Base-by-base conservation (phyloP, 35 echinoderm and acorn worm species). In the Diadema setosum region DNA sequence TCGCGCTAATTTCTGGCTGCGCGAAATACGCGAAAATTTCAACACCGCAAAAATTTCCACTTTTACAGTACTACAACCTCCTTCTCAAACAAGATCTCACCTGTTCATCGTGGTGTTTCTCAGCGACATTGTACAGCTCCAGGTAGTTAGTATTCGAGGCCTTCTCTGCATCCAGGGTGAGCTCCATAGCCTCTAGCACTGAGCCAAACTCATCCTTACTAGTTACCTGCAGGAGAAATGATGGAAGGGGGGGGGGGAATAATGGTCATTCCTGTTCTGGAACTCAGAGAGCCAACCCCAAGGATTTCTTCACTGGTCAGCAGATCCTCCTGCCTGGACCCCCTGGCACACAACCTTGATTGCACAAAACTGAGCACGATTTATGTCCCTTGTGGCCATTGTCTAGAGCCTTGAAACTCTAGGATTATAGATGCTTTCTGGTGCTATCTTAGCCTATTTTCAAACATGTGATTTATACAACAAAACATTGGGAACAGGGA, bases 121-220 rank as follows among this genome's bases (percentile, higher is more conserved):
- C 34, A 65, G 87, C 87, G 5, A 90, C 27, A 24, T 65, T 44
- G 29, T 64, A 26, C 3, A 90, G 80, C 1, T 90, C 76, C 29
- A 90, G 57, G 23, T 55, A 63, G 0, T 20, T 17, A 44, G 82
- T 30, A 45, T 83, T 90, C 20, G 48, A 36, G 1, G 81, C 57
- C 43, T 83, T 82, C 87, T 90, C 87, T 21, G 78, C 26, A n/a
- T n/a, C 37, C 29, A 90, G 57, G 33, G 33, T 61, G 20, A 14
- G 1, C 32, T 60, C 46, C 48, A 90, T 58, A 17, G 87, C 87
- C 15, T 65, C 58, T 20, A 25, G 37, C 12, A 32, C 76, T 8
- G 0, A 33, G 3, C 24, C 37, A 52, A 52, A 85, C 5, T 85
- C 83, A 33, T 45, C 0, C 7, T 83, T 83, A 52, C 49, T 40